Base-by-base conservation (phyloP, 2,797 vertebrate genomes). In the Coracias cyanogaster region DNA sequence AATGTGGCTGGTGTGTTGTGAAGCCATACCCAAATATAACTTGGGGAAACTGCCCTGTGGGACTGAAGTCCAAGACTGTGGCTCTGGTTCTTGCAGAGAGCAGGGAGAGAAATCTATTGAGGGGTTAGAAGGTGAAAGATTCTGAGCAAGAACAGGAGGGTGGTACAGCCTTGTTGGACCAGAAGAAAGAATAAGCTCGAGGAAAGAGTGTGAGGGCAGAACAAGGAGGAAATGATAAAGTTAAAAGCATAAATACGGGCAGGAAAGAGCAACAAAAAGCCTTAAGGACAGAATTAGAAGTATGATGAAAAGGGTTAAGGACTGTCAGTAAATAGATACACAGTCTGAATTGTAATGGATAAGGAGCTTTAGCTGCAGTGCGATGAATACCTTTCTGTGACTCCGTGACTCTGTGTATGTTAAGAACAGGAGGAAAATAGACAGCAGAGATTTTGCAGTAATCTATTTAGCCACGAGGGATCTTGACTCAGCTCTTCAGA, bases 121-220 rank as follows among this genome's bases (percentile, higher is more conserved):
- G 9, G 29, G 13, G 26, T n/a, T 1, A 39, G n/a, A 58, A 66
- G 58, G 3, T 8, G 18, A 54, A 6, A 15, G 6, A 60, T 7
- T 52, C 21, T 0, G 0, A 70, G 60, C 9, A 62, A 58, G 21
- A 89, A 19, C 37, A 62, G 13, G 26, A 72, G 24, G 2, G 4
- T 60, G 55, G 71, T 37, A 37, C 1, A 66, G 15, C 9, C 13
- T 57, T 71, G 48, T 25, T 37, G 49, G 69, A 74, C 25, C 46
- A 78, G 69, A 70, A 39, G 52, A n/a, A 78, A 67, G 15, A 62
- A 90, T 8, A 5, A 86, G 9, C 25, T 57, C 2, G 3, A 64
- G 25, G 10, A 58, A 85, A 62, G 21, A 26, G 4, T 15, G 10
- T 54, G 58, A 88, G 26, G 18, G 48, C 28, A 82, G 46, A 89